A percentile compares a stretch with the other conserved stretches of the same genome.
phyloP scores from a whole-genome alignment of 2,113 vertebrate species.

The Melierax canorus region DNA sequence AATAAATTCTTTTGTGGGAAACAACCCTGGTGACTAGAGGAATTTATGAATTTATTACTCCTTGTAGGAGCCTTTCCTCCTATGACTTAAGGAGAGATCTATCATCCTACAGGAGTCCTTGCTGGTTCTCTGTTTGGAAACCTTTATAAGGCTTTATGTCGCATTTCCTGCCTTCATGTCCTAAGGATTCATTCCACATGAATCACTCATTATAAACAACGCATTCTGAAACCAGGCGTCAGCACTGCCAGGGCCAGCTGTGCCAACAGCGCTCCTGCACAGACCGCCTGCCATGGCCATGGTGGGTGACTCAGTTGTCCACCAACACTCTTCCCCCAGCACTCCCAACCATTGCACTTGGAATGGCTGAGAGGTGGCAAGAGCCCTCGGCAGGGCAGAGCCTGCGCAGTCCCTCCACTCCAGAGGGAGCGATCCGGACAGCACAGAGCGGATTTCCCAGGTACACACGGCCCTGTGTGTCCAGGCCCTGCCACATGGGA shows the following conservation, averaged over 20 bases:
- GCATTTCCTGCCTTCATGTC: neutral
- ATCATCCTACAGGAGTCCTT: constrained; percentile 15
- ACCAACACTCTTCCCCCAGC: accelerated
- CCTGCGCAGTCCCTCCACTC: accelerated
- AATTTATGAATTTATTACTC: constrained; percentile 59
- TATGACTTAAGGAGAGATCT: constrained; percentile 26
- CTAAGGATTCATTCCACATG: neutral
- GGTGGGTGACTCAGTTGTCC: neutral
- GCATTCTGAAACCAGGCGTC: accelerated
- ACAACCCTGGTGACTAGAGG: constrained; percentile 39
- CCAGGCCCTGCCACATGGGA: neutral
- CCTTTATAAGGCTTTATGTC: neutral
- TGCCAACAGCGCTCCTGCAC: accelerated
- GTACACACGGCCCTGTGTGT: accelerated
- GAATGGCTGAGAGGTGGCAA: neutral
- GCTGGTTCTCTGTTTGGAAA: neutral
- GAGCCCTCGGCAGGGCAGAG: neutral
- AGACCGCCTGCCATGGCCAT: accelerated
- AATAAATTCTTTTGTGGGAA: constrained; percentile 58
- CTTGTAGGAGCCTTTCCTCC: constrained; percentile 35
- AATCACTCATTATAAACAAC: neutral
- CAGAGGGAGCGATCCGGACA: neutral
- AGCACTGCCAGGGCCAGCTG: accelerated
- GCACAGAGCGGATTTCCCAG: neutral
- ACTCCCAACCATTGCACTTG: accelerated